phyloP scores from a whole-genome alignment of 2,888 invertebrate species.

The Acrocera orbiculus region DNA sequence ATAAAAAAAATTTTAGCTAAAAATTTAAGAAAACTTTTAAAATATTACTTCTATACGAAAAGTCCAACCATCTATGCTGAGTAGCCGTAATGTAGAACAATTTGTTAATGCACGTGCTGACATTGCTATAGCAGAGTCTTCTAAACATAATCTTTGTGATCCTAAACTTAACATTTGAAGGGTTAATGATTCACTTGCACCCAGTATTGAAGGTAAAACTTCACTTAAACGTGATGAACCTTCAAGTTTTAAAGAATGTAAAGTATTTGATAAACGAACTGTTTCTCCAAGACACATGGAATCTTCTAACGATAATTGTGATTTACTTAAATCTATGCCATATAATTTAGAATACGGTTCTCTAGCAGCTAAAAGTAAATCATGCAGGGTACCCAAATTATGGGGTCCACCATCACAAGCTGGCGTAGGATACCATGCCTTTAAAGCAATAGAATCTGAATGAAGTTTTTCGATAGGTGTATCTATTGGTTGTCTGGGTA shows the following conservation, averaged over 20 bases:
- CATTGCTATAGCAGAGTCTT: conserved; percentile 30
- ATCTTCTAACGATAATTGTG: conserved; percentile 36
- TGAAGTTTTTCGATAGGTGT: conserved; percentile 32
- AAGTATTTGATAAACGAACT: conserved; percentile 33
- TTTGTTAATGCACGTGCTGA: conserved; percentile 21
- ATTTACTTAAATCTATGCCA: conserved; percentile 38
- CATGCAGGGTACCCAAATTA: conserved; percentile 22
- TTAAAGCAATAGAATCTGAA: conserved; percentile 36
- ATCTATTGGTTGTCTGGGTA: conserved; percentile 33
- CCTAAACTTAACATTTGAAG: conserved; percentile 37
- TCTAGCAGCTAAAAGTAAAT: conserved; percentile 26
- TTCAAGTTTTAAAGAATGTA: conserved; percentile 36
- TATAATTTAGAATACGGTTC: conserved; percentile 35
- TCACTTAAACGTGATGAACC: conserved; percentile 37
- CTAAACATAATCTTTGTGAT: conserved; percentile 35
- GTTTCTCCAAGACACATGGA: conserved; percentile 38
- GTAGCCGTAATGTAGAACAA: conserved; percentile 33
- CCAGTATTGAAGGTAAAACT: conserved; percentile 36
- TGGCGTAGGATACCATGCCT: conserved; percentile 35
- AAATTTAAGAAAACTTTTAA: too few relatives aligned
- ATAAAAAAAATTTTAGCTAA: conserved; percentile 4
- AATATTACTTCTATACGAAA: conserved; percentile 35
- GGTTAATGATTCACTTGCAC: conserved; percentile 35
- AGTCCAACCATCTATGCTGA: conserved; percentile 39
- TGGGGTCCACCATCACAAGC: conserved; percentile 32